Evolutionary conservation across 2,888 invertebrate species (phyloP).

Genomic region (Cephus rjabovi): DNA sequence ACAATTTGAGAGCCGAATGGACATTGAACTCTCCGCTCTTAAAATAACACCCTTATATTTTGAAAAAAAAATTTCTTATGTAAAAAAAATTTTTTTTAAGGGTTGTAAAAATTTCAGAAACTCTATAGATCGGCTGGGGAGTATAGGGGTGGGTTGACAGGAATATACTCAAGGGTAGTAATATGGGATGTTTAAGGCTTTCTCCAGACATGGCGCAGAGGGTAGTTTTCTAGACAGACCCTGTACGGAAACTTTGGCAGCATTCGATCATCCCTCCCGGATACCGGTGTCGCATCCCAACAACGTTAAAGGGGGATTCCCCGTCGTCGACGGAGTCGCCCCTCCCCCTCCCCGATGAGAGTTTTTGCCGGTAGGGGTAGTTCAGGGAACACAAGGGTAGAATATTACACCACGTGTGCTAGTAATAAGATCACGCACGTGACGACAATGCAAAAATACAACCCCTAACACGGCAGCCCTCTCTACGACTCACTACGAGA

Average conservation of each 20-base stretch:
- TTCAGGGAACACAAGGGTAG: slow-evolving; percentile 35
- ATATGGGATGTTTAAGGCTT: not conserved
- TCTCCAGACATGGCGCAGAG: not conserved
- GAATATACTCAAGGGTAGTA: not conserved
- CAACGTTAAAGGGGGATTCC: slow-evolving; percentile 30
- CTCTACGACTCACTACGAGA: not conserved
- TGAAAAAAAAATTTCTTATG: no score
- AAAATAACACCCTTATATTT: no score
- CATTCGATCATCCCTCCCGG: slow-evolving; percentile 55
- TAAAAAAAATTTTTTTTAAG: no score
- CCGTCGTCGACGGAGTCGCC: slow-evolving; percentile 9
- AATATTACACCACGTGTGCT: slow-evolving; percentile 64
- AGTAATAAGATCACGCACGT: slow-evolving; percentile 64
- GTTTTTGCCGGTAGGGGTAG: slow-evolving; percentile 6
- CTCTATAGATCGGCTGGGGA: no score
- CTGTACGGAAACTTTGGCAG: slow-evolving; percentile 46
- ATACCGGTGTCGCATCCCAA: slow-evolving; percentile 54
- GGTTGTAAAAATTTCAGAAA: no score
- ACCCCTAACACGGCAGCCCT: slow-evolving; percentile 12
- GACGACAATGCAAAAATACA: slow-evolving; percentile 62
- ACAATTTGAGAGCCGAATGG: not conserved
- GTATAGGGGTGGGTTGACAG: no score
- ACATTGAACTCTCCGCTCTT: no score
- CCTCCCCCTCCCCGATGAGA: not conserved
- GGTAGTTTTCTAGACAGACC: not conserved